Evolutionary conservation across 2,888 invertebrate species (phyloP), one percentile per base, ranked within the genome.

Genomic region (Lobophora halterata): DNA sequence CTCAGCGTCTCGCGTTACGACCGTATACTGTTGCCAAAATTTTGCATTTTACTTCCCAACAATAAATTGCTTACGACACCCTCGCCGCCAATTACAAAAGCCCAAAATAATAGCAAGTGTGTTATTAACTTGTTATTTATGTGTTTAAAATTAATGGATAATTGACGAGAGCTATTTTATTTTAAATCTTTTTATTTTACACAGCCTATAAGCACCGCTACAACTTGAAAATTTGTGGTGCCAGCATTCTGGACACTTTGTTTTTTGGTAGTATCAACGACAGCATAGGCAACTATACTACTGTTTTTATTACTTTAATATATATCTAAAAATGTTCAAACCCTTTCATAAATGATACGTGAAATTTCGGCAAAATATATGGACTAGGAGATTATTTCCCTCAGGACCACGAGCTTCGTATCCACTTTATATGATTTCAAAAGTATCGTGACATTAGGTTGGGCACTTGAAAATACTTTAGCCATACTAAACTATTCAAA

Each of bases 1-100:
- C 66, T 63, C 61, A 65, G 63, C 49, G 57, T 63, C 58, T 66
- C 57, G 49, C 53, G 49, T 63, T 60, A 62, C 53, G 43, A 47
- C 33, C 68, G 63, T 49, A 53, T 61, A 59, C 48, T 54, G 66
- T 67, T 67, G 66, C 66, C 66, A 67, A 67, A 64, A 67, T 62
- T 63, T 63, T 59, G 61, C 58, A 63, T 67, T 62, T 64, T 64
- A 59, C 60, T 52, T 51, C 52, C 36, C 46, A 52, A 55, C 51
- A 54, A 50, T 51, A 51, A 52, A 55, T 52, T 55, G 44, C 47
- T 46, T 40, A 49, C 52, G 36, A 46, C 50, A 53, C 50, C 50
- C 50, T 46, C 31, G 46, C 53, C 46, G 23, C 52, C 46, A 46
- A 50, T 53, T 46, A 47, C 40, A 28, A 40, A 34, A 30, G 35